Conservation (phyloP, 30 jellyfish, hydroid and myxozoan species). For the Nemopilema nomurai region DNA sequence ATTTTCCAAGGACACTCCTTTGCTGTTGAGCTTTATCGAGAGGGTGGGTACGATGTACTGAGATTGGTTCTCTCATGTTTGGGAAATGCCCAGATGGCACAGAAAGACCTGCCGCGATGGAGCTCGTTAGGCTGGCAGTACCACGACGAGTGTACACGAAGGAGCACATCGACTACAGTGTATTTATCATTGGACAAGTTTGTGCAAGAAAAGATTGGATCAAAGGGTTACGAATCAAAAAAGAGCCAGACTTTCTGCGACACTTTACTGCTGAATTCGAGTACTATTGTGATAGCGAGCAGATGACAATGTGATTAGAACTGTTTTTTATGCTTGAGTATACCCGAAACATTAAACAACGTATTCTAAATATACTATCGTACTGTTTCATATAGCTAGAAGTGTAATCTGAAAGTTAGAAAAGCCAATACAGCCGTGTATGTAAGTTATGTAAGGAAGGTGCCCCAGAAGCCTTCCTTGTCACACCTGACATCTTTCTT, state of each 20-base stretch:
- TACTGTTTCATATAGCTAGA: too few species aligned
- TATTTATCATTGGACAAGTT: conserved; percentile 40
- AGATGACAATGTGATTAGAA: conserved; percentile 47
- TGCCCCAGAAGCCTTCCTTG: too few species aligned
- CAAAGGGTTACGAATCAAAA: conserved; percentile 47
- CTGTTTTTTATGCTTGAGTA: not conserved
- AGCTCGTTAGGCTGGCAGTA: conserved; percentile 71
- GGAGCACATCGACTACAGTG: conserved; percentile 70
- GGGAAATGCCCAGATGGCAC: conserved; percentile 58
- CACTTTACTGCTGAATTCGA: conserved; percentile 80
- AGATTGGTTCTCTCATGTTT: conserved; percentile 74
- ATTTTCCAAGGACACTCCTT: conserved; percentile 51
- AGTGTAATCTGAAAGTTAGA: too few species aligned
- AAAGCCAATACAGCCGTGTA: too few species aligned
- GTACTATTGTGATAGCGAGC: conserved; percentile 12
- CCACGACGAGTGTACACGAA: conserved; percentile 69
- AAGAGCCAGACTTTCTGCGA: conserved; percentile 40
- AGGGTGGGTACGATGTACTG: conserved; percentile 74
- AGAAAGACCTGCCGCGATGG: conserved; percentile 73
- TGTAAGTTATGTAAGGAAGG: too few species aligned
- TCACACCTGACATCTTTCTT: too few species aligned
- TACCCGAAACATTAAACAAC: too few species aligned
- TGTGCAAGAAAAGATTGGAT: conserved; percentile 4
- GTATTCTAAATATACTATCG: too few species aligned
- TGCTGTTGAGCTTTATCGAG: conserved; percentile 57